phyloP scores from a whole-genome alignment of 2,888 invertebrate species.

The Macaria notata region DNA sequence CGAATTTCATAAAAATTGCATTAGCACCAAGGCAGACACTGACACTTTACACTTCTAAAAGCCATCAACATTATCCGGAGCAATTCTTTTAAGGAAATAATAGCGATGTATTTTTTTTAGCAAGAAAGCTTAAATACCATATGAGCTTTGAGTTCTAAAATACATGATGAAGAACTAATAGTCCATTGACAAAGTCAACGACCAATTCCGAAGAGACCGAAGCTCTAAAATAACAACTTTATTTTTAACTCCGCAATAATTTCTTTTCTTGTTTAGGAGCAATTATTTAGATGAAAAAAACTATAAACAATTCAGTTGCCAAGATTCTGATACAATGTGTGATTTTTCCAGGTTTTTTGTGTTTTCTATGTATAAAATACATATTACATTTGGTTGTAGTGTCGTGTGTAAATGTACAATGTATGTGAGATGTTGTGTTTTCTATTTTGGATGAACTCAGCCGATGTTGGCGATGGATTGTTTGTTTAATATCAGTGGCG shows the following conservation, averaged over 20 bases:
- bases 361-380: conserved; percentile 1
- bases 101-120: too few species aligned
- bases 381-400: conserved; percentile 31
- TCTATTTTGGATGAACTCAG: conserved; percentile 8
- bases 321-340: conserved; percentile 10
- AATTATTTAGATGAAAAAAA: conserved; percentile 10
- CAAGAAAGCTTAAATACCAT: too few species aligned
- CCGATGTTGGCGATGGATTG: conserved; percentile 5
- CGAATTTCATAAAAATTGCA: too few species aligned
- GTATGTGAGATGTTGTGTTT: conserved; percentile 1
- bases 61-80: too few species aligned
- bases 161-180: background rate
- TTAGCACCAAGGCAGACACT: too few species aligned
- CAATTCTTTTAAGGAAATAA: too few species aligned
- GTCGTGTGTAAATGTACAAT: conserved; percentile 44
- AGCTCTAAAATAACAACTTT: background rate
- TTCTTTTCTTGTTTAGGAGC: conserved; percentile 3
- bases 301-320: conserved; percentile 19
- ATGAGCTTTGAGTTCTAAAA: too few species aligned
- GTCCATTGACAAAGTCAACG: background rate
- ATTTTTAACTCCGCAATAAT: background rate
- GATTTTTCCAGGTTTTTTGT: conserved; percentile 5
- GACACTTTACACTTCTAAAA: too few species aligned
- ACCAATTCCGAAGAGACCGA: background rate
- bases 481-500: conserved; percentile 10